Evolutionary conservation across 2,113 vertebrate species (phyloP).

Genomic region (Callionymus lyra): DNA sequence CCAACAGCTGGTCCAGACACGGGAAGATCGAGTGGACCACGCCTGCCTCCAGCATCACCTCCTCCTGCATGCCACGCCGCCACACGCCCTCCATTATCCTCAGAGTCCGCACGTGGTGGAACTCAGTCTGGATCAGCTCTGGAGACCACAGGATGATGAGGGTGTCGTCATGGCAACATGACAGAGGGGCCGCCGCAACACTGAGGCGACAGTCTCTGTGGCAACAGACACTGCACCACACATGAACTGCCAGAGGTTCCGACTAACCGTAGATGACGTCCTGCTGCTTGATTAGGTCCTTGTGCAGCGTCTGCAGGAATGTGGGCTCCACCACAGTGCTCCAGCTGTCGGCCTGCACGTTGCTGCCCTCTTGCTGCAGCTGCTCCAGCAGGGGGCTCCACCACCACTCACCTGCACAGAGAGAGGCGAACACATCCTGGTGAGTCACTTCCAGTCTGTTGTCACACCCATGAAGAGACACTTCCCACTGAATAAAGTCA

Average conservation of each 20-base stretch:
- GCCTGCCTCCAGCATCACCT: conserved; percentile 76
- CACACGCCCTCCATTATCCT: conserved; percentile 88
- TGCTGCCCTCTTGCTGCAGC: conserved; percentile 75
- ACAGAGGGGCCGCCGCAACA: no score
- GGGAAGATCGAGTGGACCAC: conserved; percentile 84
- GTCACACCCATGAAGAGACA: no score
- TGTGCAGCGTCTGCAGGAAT: conserved; percentile 85
- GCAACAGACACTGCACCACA: no score
- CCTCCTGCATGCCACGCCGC: conserved; percentile 83
- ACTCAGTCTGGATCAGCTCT: conserved; percentile 93
- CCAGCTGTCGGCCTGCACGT: conserved; percentile 87
- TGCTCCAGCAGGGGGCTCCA: conserved; percentile 83
- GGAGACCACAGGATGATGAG: conserved; percentile 2
- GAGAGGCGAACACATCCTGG: no score
- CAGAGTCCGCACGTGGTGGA: conserved; percentile 84
- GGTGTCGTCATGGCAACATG: not conserved
- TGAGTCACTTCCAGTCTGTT: no score
- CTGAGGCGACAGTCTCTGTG: no score
- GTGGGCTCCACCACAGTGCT: conserved; percentile 79
- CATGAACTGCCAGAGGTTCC: no score
- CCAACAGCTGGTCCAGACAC: conserved; percentile 81
- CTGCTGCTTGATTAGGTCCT: conserved; percentile 88
- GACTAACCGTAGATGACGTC: conserved; percentile 87
- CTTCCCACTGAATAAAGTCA: no score
- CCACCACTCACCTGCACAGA: conserved; percentile 64